Base-by-base conservation (phyloP, 2,113 vertebrate species). In the Tenrec ecaudatus region DNA sequence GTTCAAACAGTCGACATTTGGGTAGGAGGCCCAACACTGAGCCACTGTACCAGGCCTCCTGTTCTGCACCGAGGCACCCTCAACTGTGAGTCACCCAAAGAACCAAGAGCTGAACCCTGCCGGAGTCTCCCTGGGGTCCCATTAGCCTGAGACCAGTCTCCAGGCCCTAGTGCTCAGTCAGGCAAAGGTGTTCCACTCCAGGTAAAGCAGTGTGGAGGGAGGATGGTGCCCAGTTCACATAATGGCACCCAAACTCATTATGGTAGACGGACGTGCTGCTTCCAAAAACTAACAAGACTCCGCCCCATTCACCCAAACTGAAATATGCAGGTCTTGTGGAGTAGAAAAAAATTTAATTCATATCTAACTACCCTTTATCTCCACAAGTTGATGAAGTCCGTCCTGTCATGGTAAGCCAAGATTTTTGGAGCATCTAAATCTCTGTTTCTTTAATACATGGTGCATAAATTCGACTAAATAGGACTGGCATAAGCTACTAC, bases 371-470 rank as follows among this genome's bases (percentile, higher is more conserved):
- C 5, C 36, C 25, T 92, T 66, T 83, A 23, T 81, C 53, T 89
- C 73, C 64, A 78, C 22, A 86, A 38, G 58, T 62, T 82, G 91
- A 68, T 29, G 16, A 90, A 92, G 57, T 82, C 47, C 25, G 36
- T 47, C 58, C 58, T 38, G 89, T 94, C 58, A 60, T 6, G 88
- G 47, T 86, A 82, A 94, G 86, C 57, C 25, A 64, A 89, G 57
- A 90, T 69, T 36, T 36, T 36, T 29, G 82, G 15, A 27, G n/a
- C 53, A 76, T 33, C 43, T 79, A 80, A 93, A 82, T 60, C 76
- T 60, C 76, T 85, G 57, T 79, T 87, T 92, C 71, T 96, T 91
- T 87, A 90, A 88, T 6, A 71, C 36, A 71, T 5, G 6, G 23
- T 33, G 16, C 33, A 75, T 47, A 87, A 88, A 82, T 81, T 78